These are phyloP conservation scores for Cryptocheilus praepositus DNA, from an alignment of 2,888 invertebrate species.

Conservation along the genomic window DNA sequence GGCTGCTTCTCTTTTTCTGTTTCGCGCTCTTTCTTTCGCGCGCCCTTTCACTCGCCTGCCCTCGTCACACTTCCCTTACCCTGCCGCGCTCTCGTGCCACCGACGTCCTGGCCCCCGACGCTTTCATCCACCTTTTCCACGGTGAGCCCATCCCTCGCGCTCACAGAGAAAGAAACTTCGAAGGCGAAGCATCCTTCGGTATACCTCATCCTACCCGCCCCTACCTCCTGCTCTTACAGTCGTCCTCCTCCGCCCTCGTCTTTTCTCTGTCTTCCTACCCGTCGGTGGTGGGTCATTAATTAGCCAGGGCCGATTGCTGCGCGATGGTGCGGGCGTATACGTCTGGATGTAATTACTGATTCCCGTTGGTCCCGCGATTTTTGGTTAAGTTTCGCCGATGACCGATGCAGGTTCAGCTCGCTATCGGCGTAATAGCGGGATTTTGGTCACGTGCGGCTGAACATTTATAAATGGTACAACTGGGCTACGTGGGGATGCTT, in stretches of 20 bases:
- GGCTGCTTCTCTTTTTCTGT: slow-evolving; percentile 17
- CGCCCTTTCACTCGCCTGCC: slow-evolving; percentile 63
- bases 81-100: slow-evolving; percentile 77
- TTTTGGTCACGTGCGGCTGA: neutral
- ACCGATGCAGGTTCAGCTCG: neutral
- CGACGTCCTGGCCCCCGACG: slow-evolving; percentile 71
- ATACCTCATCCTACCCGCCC: slow-evolving; percentile 37
- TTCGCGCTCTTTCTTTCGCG: slow-evolving; percentile 76
- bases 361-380: neutral
- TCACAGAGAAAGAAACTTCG: slow-evolving; percentile 67
- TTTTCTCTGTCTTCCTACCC: too few relatives aligned
- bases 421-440: neutral
- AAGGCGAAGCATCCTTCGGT: slow-evolving; percentile 66
- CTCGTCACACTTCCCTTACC: slow-evolving; percentile 76
- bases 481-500: neutral
- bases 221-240: too few relatives aligned
- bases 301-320: slow-evolving; percentile 35
- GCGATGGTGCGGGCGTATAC: slow-evolving; percentile 12
- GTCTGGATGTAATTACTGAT: slow-evolving; percentile 28
- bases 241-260: too few relatives aligned
- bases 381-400: neutral
- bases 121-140: slow-evolving; percentile 65
- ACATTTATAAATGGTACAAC: too few relatives aligned
- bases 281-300: slow-evolving; percentile 46
- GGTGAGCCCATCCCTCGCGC: slow-evolving; percentile 45